Evolutionary conservation across 2,888 invertebrate species (phyloP).

Genomic region (Notodonta ziczac): DNA sequence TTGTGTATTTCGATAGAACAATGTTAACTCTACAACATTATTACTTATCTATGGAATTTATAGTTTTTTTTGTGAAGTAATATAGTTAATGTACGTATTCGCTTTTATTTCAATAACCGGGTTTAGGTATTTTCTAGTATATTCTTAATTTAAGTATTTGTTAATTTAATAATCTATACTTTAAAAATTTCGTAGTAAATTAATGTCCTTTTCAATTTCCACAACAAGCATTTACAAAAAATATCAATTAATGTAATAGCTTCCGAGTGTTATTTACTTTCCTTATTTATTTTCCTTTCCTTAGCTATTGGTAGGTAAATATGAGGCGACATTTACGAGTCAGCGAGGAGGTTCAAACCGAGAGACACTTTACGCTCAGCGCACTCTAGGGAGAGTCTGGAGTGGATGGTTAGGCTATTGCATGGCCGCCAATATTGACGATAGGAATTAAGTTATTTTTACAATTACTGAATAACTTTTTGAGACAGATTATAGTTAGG

Average conservation of each 20-base stretch:
- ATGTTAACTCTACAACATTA: no score
- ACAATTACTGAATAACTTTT: background rate
- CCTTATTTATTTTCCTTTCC: slow-evolving; percentile 33
- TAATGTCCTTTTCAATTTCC: no score
- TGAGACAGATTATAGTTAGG: background rate
- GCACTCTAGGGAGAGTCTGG: slow-evolving; percentile 56
- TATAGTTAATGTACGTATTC: no score
- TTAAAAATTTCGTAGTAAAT: no score
- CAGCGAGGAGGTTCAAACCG: slow-evolving; percentile 53
- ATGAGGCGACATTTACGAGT: slow-evolving; percentile 54
- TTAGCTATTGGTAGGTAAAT: slow-evolving; percentile 38
- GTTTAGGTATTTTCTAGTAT: no score
- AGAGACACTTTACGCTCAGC: slow-evolving; percentile 63
- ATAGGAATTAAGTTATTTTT: slow-evolving; percentile 33
- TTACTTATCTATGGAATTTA: no score
- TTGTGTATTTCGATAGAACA: no score
- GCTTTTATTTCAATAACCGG: no score
- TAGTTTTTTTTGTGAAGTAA: no score
- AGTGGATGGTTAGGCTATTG: slow-evolving; percentile 40
- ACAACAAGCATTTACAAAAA: background rate
- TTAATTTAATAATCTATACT: no score
- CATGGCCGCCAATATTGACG: slow-evolving; percentile 37
- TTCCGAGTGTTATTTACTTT: background rate
- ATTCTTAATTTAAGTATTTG: no score
- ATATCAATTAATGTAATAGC: background rate